Percentiles rank a stretch among this genome's conserved stretches.
Conservation (phyloP, 2,888 invertebrate species). For the Aplocera efformata region DNA sequence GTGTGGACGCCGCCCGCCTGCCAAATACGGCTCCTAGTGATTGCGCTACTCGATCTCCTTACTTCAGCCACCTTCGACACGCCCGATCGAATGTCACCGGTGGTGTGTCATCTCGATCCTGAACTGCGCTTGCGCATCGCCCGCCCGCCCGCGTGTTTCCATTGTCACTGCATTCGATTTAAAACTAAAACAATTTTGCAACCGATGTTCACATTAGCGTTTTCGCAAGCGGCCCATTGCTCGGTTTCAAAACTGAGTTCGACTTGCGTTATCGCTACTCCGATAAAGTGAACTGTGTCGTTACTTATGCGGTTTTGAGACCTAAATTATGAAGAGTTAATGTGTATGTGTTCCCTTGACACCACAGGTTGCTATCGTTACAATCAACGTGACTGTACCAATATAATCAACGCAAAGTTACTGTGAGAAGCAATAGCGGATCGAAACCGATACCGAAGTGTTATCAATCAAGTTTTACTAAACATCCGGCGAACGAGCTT, state of each 20-base stretch:
- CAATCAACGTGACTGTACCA: background rate
- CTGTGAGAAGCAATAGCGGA: constrained; percentile 7
- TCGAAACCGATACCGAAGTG: constrained; percentile 26
- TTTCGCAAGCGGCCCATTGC: constrained; percentile 80
- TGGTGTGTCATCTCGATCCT: constrained; percentile 20
- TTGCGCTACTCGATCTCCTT: constrained; percentile 66
- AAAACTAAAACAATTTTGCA: constrained; percentile 79
- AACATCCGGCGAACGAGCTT: constrained; percentile 53
- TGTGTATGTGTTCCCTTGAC: constrained; percentile 20
- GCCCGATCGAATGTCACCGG: constrained; percentile 40
- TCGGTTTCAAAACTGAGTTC: constrained; percentile 75
- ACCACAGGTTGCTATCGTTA: constrained; percentile 1
- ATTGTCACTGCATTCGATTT: constrained; percentile 66
- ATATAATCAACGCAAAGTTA: constrained; percentile 2
- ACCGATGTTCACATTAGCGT: constrained; percentile 79
- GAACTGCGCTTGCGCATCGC: constrained; percentile 18
- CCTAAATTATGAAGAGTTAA: constrained; percentile 60
- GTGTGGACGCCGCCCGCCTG: constrained; percentile 56
- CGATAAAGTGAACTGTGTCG: constrained; percentile 73
- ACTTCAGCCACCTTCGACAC: constrained; percentile 27
- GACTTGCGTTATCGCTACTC: constrained; percentile 75
- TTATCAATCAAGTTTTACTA: constrained; percentile 60
- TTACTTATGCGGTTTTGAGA: constrained; percentile 67
- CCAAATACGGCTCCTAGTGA: constrained; percentile 63
- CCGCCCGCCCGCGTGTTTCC: constrained; percentile 31